These are phyloP conservation scores for Nansenia antarctica DNA, from an alignment of 2,113 vertebrate species.

Conservation along the genomic window DNA sequence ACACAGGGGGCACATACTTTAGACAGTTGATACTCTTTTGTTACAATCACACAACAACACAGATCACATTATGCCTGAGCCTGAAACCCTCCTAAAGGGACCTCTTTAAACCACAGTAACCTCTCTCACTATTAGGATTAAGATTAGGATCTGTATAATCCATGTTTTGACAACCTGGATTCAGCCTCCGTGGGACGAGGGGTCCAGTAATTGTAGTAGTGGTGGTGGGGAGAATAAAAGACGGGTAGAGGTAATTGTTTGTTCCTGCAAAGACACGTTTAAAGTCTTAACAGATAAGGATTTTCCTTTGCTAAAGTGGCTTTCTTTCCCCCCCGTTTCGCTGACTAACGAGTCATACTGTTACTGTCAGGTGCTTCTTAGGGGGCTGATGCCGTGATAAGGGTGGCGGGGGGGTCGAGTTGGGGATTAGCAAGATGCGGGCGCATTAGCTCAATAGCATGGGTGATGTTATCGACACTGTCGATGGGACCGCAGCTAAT, in stretches of 20 bases:
- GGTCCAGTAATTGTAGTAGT: background rate
- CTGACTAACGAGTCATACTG: slow-evolving; percentile 18
- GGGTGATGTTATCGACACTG: slow-evolving; percentile 24
- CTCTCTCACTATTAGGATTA: background rate
- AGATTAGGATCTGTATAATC: background rate
- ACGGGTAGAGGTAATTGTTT: slow-evolving; percentile 14
- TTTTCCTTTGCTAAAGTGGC: slow-evolving; percentile 20
- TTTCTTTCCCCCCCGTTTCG: slow-evolving; percentile 13
- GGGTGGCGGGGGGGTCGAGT: slow-evolving; percentile 14
- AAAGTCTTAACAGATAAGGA: slow-evolving; percentile 9
- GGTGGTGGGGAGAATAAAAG: background rate
- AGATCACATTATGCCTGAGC: background rate
- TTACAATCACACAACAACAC: background rate
- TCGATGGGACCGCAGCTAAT: background rate
- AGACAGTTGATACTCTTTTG: too few relatives aligned
- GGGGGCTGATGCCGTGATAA: slow-evolving; percentile 24
- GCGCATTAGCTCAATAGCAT: slow-evolving; percentile 37
- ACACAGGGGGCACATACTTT: too few relatives aligned
- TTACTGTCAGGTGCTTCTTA: slow-evolving; percentile 8
- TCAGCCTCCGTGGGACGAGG: slow-evolving; percentile 7
- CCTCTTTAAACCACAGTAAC: background rate
- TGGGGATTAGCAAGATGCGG: slow-evolving; percentile 36
- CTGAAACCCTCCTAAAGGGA: background rate
- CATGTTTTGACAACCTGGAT: slow-evolving; percentile 5
- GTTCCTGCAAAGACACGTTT: background rate